phyloP scores from a whole-genome alignment of 2,888 invertebrate genomes.

The Perizoma affinitatum region DNA sequence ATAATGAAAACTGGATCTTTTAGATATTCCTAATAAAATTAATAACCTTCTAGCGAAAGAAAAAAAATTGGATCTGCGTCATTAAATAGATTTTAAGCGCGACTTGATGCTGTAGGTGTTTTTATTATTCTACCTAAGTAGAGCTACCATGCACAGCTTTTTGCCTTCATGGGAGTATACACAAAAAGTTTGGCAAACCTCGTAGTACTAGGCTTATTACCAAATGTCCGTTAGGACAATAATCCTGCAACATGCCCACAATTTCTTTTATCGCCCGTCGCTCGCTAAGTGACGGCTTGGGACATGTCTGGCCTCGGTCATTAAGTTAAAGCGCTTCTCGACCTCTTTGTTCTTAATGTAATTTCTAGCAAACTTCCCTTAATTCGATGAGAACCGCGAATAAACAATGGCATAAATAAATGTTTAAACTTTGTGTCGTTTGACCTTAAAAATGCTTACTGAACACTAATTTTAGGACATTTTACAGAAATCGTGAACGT shows the following conservation, averaged over 20 bases:
- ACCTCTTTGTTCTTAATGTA: slow-evolving; percentile 63
- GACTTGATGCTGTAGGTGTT: too few species aligned
- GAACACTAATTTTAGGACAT: not conserved
- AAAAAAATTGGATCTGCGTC: too few species aligned
- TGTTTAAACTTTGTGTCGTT: slow-evolving; percentile 22
- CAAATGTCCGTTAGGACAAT: slow-evolving; percentile 23
- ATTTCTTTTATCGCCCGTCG: slow-evolving; percentile 50
- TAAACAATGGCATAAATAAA: slow-evolving; percentile 51
- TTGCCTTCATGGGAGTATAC: not conserved
- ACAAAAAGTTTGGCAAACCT: not conserved
- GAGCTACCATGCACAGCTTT: too few species aligned
- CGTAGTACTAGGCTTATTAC: slow-evolving; percentile 18
- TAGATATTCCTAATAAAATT: slow-evolving; percentile 1
- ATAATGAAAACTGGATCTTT: slow-evolving; percentile 6
- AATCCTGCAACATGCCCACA: slow-evolving; percentile 36
- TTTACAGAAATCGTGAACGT: not conserved
- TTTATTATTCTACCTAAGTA: too few species aligned
- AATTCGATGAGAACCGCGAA: slow-evolving; percentile 60
- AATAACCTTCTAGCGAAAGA: not conserved
- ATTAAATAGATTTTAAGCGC: too few species aligned
- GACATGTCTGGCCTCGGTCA: slow-evolving; percentile 53
- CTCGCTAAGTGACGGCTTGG: slow-evolving; percentile 58
- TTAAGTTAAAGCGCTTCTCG: slow-evolving; percentile 63
- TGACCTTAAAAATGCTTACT: not conserved
- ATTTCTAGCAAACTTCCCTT: slow-evolving; percentile 62